A percentile compares a stretch with the other conserved stretches of the same genome.
Evolutionary conservation across 2,888 invertebrate species (phyloP).

Genomic region (Ariolimax columbianus): DNA sequence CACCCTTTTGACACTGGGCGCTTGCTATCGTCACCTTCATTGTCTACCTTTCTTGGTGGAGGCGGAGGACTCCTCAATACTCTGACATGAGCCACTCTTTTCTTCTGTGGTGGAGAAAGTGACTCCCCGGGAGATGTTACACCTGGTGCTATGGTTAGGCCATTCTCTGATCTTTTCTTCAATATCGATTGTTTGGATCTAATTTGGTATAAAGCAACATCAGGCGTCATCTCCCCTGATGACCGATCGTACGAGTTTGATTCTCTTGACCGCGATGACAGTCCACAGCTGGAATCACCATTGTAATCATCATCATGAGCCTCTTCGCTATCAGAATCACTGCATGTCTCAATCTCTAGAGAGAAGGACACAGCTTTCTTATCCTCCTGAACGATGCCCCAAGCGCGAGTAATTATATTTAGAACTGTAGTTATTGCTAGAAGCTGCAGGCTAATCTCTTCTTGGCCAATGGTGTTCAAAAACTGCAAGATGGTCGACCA

Average conservation of each 20-base stretch:
- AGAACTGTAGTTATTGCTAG: conserved; percentile 68
- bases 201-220: background rate
- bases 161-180: conserved; percentile 13
- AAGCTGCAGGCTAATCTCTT: conserved; percentile 66
- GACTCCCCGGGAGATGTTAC: background rate
- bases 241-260: conserved; percentile 32
- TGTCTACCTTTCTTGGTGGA: background rate
- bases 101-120: conserved; percentile 9
- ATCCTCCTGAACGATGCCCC: conserved; percentile 41
- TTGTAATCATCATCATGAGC: conserved; percentile 6
- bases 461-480: conserved; percentile 67
- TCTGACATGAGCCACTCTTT: conserved; percentile 14
- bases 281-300: conserved; percentile 10
- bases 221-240: conserved; percentile 36
- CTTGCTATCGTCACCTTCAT: background rate
- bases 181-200: conserved; percentile 28
- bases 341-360: conserved; percentile 20
- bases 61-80: conserved; percentile 4
- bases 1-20: conserved; percentile 13
- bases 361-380: conserved; percentile 34
- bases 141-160: background rate
- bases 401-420: conserved; percentile 62
- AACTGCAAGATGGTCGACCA: conserved; percentile 68
- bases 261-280: conserved; percentile 38
- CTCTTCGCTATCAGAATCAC: conserved; percentile 44